These are phyloP conservation scores for Villa cingulata DNA, from an alignment of 2,888 invertebrate species.

Conservation along the genomic window DNA sequence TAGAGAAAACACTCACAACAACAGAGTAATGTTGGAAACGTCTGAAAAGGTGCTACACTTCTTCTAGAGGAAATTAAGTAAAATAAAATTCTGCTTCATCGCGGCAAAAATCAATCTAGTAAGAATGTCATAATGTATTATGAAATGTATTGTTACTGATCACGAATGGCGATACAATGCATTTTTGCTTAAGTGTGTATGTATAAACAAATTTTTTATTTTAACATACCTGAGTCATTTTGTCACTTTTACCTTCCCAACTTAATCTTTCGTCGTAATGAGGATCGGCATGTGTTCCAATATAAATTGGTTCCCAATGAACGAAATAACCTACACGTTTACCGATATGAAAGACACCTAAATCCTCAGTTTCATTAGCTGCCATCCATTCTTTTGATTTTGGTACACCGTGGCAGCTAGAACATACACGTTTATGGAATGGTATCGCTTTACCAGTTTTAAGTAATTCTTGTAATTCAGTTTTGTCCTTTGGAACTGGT, in stretches of 20 bases:
- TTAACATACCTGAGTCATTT: conserved; percentile 79
- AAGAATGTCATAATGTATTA: too few relatives aligned
- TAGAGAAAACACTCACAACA: too few relatives aligned
- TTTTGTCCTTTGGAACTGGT: conserved; percentile 57
- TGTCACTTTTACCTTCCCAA: conserved; percentile 91
- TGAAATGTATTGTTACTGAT: neutral
- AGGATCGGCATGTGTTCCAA: conserved; percentile 78
- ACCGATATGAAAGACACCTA: conserved; percentile 74
- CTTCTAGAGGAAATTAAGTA: too few relatives aligned
- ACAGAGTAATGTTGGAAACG: too few relatives aligned
- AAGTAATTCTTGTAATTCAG: conserved; percentile 57
- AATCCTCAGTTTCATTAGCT: conserved; percentile 48
- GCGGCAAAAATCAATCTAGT: too few relatives aligned
- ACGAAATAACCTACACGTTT: conserved; percentile 64
- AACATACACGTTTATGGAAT: conserved; percentile 82
- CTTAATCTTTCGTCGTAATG: conserved; percentile 82
- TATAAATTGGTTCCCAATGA: conserved; percentile 90
- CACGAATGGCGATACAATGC: too few relatives aligned
- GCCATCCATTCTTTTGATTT: conserved; percentile 73
- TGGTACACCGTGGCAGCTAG: conserved; percentile 79
- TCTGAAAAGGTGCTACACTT: too few relatives aligned
- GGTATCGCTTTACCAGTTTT: conserved; percentile 68
- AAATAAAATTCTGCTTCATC: too few relatives aligned
- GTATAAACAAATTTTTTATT: neutral
- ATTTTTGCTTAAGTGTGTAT: neutral